These are phyloP conservation scores for Sebastes steindachneri DNA, from an alignment of 2,797 vertebrate genomes.

Conservation along the genomic window DNA sequence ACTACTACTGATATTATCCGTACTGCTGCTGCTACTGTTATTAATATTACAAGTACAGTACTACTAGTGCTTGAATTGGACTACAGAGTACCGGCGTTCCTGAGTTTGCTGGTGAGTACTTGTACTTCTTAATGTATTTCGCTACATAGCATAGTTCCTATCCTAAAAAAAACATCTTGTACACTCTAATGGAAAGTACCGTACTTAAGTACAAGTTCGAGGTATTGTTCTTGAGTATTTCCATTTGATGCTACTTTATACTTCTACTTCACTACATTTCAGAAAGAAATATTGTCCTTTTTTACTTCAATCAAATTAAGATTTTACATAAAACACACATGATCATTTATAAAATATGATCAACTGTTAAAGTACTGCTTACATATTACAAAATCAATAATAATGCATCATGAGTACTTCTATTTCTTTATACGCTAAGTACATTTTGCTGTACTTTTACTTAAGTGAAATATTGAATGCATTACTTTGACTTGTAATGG, in stretches of 20 bases:
- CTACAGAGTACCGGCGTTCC: neutral
- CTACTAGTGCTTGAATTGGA: neutral
- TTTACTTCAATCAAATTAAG: neutral
- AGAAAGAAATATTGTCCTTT: neutral
- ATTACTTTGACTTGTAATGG: too few relatives aligned
- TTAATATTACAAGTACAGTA: neutral
- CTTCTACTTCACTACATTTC: neutral
- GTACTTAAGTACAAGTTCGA: neutral
- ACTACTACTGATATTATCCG: neutral
- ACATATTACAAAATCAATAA: neutral
- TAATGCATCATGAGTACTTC: neutral
- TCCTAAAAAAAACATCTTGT: too few relatives aligned
- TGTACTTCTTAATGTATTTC: too few relatives aligned
- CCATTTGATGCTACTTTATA: neutral
- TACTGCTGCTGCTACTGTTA: neutral
- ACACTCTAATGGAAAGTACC: too few relatives aligned
- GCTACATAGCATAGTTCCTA: too few relatives aligned
- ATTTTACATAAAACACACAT: neutral
- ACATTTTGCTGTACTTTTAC: neutral
- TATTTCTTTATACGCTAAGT: neutral
- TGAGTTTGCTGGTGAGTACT: too few relatives aligned
- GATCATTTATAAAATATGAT: too few relatives aligned
- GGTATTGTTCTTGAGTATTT: neutral
- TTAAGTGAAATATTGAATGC: too few relatives aligned
- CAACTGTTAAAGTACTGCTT: neutral